Evolutionary conservation across 2,888 invertebrate genomes (phyloP), one percentile per base, ranked within the genome.

Genomic region (Brenthis hecate): DNA sequence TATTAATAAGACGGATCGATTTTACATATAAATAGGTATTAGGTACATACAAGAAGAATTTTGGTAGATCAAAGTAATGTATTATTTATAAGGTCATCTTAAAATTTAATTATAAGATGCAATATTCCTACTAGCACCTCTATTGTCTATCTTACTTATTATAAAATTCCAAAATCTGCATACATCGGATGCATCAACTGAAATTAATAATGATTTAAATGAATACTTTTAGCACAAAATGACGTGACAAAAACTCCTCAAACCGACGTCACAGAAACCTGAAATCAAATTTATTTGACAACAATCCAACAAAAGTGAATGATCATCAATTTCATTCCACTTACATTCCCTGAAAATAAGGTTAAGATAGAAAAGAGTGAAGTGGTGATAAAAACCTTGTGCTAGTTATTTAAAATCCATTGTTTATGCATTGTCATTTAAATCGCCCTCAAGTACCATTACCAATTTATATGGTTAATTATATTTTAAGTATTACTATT

Each of bases 281-380:
- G 90, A 77, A 89, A 89, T 85, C 83, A 81, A 81, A 85, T 80
- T 85, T 83, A 85, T 82, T 81, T 80, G 83, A 85, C 79, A 84
- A 84, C 82, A 88, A 85, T 81, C 80, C 82, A 84, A 84, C 47
- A 82, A 78, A 75, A 80, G 78, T 81, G 77, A 83, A 83, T 81
- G 81, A 84, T 84, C 86, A 89, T 87, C 87, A 89, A 88, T 86
- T 87, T 90, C 91, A 91, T 91, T 91, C 90, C 91, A 91, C 88
- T 90, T 91, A 88, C 91, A 90, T 88, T 89, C 86, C 90, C 88
- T 88, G 87, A 83, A 88, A 88, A 80, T 85, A 82, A 84, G 84
- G 84, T 87, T 85, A 82, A 82, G 85, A 85, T 86, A 82, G 85
- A 79, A 85, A 88, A 82, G 86, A 82, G 86, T 88, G 88, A 87